Evolutionary conservation across 2,113 vertebrate species (phyloP).

Genomic region (Cynopterus brachyotis): DNA sequence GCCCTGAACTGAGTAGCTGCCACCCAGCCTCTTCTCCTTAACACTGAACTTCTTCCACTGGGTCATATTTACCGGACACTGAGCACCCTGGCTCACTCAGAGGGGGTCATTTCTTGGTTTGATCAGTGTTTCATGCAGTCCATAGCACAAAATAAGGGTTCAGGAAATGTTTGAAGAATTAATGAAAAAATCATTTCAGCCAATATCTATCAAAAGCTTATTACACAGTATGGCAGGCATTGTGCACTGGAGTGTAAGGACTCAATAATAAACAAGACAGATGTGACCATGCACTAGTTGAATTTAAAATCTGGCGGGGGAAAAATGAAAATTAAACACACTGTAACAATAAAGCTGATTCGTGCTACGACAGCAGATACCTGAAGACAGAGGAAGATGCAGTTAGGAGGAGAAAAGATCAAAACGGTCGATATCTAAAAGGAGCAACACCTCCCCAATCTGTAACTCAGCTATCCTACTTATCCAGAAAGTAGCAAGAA

Average conservation of each 20-base stretch:
- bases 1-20: neutral
- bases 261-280: neutral
- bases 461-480: neutral
- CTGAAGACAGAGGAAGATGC: neutral
- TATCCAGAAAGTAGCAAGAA: neutral
- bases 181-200: neutral
- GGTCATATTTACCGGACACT: neutral
- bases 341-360: neutral
- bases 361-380: neutral
- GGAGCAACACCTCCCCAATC: neutral
- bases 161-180: neutral
- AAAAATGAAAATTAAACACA: neutral
- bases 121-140: neutral
- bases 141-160: neutral
- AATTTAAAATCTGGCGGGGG: constrained; percentile 12
- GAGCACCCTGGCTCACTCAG: neutral
- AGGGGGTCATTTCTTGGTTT: neutral
- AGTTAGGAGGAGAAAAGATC: neutral
- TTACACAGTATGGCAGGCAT: neutral
- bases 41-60: neutral
- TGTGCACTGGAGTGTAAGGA: neutral
- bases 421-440: neutral
- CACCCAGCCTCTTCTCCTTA: too few species aligned
- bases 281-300: neutral
- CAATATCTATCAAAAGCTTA: constrained; percentile 24